A percentile compares a stretch with the other conserved stretches of the same genome.
These are phyloP conservation scores for Drepanosiphum platanoidis DNA, from an alignment of 2,888 invertebrate genomes.

Conservation along the genomic window DNA sequence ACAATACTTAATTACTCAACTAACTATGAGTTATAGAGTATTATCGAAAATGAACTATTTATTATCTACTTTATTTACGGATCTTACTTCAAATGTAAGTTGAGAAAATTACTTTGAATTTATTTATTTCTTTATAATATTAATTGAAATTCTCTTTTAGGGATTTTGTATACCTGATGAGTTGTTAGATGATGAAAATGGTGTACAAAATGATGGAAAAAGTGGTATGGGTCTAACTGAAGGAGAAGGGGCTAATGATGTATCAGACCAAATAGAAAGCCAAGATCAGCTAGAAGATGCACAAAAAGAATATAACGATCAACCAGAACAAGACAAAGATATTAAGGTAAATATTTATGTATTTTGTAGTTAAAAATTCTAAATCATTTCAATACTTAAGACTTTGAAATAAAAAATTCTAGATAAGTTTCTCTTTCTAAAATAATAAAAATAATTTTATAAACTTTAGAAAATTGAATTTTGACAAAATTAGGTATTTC, in stretches of 20 bases:
- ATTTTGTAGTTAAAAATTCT: no score
- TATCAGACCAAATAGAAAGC: constrained; percentile 91
- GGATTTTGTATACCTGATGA: constrained; percentile 95
- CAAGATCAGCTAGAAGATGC: constrained; percentile 95
- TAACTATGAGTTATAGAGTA: constrained; percentile 80
- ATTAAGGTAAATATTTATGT: constrained; percentile 71
- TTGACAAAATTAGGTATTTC: no score
- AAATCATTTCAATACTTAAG: no score
- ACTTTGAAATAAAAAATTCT: no score
- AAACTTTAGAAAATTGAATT: no score
- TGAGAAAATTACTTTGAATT: not conserved
- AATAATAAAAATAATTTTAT: no score
- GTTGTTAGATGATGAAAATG: constrained; percentile 74
- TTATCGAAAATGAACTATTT: constrained; percentile 86
- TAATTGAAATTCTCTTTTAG: constrained; percentile 66
- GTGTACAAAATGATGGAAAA: constrained; percentile 70
- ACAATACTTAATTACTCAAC: constrained; percentile 82
- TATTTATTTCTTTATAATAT: not conserved
- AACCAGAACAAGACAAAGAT: constrained; percentile 76
- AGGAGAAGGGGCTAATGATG: constrained; percentile 92
- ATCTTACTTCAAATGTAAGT: constrained; percentile 77
- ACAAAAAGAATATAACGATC: constrained; percentile 80
- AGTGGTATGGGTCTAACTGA: constrained; percentile 91
- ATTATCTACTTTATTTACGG: constrained; percentile 84
- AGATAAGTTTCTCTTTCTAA: no score